Evolutionary conservation across 2,797 vertebrate genomes (phyloP).

Genomic region (Rachycentron canadum): DNA sequence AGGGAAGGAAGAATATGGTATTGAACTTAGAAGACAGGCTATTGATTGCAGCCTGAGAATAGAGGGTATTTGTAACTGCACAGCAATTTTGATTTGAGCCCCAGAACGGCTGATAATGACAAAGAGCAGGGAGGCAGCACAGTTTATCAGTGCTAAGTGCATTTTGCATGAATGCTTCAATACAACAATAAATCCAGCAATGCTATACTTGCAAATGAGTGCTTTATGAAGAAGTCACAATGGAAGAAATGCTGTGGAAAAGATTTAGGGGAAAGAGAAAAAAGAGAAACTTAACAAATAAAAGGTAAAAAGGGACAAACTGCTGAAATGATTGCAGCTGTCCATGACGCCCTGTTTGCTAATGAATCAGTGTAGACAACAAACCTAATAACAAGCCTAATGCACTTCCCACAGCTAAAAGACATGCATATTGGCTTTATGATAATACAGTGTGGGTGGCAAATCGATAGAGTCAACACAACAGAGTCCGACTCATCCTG

Average conservation of each 20-base stretch:
- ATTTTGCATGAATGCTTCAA: conserved; percentile 34
- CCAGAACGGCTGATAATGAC: conserved; percentile 52
- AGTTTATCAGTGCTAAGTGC: conserved; percentile 49
- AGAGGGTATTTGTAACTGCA: conserved; percentile 43
- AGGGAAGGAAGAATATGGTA: conserved; percentile 42
- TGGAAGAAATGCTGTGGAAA: background rate
- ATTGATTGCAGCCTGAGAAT: conserved; percentile 58
- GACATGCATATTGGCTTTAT: conserved; percentile 69
- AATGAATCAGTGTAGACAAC: conserved; percentile 41
- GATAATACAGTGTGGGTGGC: conserved; percentile 61
- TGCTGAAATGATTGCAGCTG: background rate
- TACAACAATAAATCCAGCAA: conserved; percentile 27
- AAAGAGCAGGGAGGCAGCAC: conserved; percentile 34
- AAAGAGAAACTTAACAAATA: background rate
- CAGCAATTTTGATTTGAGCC: conserved; percentile 52
- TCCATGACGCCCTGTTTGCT: conserved; percentile 33
- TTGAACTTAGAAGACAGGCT: conserved; percentile 46
- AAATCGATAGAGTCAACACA: conserved; percentile 68
- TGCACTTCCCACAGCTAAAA: conserved; percentile 42
- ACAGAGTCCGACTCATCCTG: conserved; percentile 2
- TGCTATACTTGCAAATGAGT: conserved; percentile 19
- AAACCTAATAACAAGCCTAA: conserved; percentile 43
- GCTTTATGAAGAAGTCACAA: conserved; percentile 2
- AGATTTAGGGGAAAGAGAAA: background rate
- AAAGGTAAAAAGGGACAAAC: conserved; percentile 6